Percentiles rank a stretch among this genome's conserved stretches.
These are phyloP conservation scores for Lacanobia wlatinum DNA, from an alignment of 2,888 invertebrate genomes.

Conservation along the genomic window DNA sequence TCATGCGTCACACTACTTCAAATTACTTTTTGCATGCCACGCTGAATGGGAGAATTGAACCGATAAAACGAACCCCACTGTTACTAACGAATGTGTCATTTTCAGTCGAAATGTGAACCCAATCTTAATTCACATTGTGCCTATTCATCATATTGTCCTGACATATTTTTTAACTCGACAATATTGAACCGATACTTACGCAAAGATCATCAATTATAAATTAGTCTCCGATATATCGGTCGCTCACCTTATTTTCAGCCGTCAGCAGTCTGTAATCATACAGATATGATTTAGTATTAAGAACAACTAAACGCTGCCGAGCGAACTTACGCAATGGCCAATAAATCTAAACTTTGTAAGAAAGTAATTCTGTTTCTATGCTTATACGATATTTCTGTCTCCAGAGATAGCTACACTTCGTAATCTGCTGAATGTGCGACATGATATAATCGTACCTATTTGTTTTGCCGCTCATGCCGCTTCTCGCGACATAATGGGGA, in stretches of 20 bases:
- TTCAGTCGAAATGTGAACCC: slow-evolving; percentile 83
- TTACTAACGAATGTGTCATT: slow-evolving; percentile 87
- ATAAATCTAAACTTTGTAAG: slow-evolving; percentile 89
- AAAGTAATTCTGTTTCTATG: slow-evolving; percentile 87
- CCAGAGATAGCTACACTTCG: slow-evolving; percentile 82
- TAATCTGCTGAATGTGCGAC: slow-evolving; percentile 83
- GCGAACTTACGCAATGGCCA: slow-evolving; percentile 84
- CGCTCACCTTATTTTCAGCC: slow-evolving; percentile 75
- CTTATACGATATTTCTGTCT: slow-evolving; percentile 84
- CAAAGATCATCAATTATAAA: slow-evolving; percentile 55
- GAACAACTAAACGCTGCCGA: slow-evolving; percentile 84
- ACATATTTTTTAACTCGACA: slow-evolving; percentile 54
- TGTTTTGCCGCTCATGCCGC: slow-evolving; percentile 77
- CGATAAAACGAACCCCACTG: slow-evolving; percentile 84
- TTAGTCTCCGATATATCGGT: slow-evolving; percentile 55
- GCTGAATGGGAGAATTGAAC: slow-evolving; percentile 87
- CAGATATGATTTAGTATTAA: slow-evolving; percentile 86
- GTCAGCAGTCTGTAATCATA: slow-evolving; percentile 83
- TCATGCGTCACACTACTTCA: slow-evolving; percentile 86
- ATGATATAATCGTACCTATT: slow-evolving; percentile 80
- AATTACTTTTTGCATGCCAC: slow-evolving; percentile 88
- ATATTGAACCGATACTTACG: slow-evolving; percentile 42
- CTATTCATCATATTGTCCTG: slow-evolving; percentile 71
- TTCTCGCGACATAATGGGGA: slow-evolving; percentile 72
- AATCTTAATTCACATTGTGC: slow-evolving; percentile 78